Base-by-base conservation (phyloP, 2,113 vertebrate genomes). In the Myocastor coypus region DNA sequence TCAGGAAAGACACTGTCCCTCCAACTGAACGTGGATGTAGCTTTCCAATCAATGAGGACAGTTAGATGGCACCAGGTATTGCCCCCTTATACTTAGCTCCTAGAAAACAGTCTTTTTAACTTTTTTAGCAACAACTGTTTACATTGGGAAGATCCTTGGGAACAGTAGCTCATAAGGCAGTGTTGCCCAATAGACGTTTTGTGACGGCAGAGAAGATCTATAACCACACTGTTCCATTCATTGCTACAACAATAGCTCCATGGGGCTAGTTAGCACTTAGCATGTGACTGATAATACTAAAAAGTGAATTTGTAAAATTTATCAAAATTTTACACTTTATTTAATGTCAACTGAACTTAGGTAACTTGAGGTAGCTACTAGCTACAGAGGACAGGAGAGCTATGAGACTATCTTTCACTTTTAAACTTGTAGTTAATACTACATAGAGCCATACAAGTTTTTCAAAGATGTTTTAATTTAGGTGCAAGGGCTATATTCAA, bases 1-100 rank as follows among this genome's bases (percentile, higher is more conserved):
- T 87, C 87, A 92, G 37, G 84, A 77, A 81, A 94, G 69, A 92
- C 52, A 84, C 22, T 64, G 63, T 90, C 34, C 40, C 61, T 61
- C 55, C n/a, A 66, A 57, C 66, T 80, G 86, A 77, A 77, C 26
- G 82, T 20, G 50, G n/a, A n/a, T n/a, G n/a, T n/a, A n/a, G n/a
- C 57, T 83, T 91, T 80, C 81, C 89, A 89, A 88, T 26, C 87
- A 69, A 64, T 12, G 34, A 19, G 50, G 64, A 59, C 34, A 42
- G 68, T 14, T 28, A 96, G 5, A 61, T 40, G 46, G 32, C 19
- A 32, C 11, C 55, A 83, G 78, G 26, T 30, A 80, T 83, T 86
- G 42, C 66, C 61, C 22, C 75, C 78, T 89, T 50, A 63, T 24
- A 10, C 57, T 87, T 28, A 30, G 80, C 28, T 55, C 52, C 61